Conservation (phyloP, 2,888 invertebrate genomes). For the Nemotelus pantherinus region DNA sequence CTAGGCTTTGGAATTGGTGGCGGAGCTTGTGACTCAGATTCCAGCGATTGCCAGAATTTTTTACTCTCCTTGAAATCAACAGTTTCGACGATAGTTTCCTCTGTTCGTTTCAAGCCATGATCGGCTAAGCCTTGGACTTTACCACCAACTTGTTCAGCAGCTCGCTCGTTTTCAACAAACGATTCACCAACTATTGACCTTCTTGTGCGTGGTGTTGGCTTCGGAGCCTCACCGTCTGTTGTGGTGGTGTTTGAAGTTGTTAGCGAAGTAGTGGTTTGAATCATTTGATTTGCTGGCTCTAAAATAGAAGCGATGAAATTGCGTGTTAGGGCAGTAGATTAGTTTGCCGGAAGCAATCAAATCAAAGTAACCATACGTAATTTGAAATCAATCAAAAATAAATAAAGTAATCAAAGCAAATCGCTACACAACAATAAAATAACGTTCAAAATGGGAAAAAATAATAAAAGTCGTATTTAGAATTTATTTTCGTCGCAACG, state of each 20-base stretch:
- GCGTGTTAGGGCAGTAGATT: constrained; percentile 53
- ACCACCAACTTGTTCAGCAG: constrained; percentile 6
- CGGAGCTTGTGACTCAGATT: constrained; percentile 44
- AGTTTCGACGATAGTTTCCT: constrained; percentile 38
- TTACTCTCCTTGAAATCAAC: constrained; percentile 51
- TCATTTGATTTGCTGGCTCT: constrained; percentile 63
- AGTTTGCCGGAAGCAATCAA: constrained; percentile 50
- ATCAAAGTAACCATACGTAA: constrained; percentile 35
- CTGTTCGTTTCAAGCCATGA: neutral
- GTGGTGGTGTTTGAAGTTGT: constrained; percentile 41
- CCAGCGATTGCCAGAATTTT: constrained; percentile 52
- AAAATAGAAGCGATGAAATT: constrained; percentile 62
- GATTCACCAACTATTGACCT: constrained; percentile 58
- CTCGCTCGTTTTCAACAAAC: constrained; percentile 40
- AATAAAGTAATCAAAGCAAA: constrained; percentile 13
- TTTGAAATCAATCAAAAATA: constrained; percentile 20
- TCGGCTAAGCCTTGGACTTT: neutral
- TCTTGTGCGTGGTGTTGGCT: constrained; percentile 66
- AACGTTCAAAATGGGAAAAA: too few relatives aligned
- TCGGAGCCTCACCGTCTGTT: constrained; percentile 62
- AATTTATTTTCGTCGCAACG: neutral
- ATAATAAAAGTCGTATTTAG: too few relatives aligned
- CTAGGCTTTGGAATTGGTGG: constrained; percentile 62
- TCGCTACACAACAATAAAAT: too few relatives aligned
- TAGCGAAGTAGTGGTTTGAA: constrained; percentile 41